Evolutionary conservation across 2,888 invertebrate genomes (phyloP), one percentile per base, ranked within the genome.

Genomic region (Drosophila algonquin): DNA sequence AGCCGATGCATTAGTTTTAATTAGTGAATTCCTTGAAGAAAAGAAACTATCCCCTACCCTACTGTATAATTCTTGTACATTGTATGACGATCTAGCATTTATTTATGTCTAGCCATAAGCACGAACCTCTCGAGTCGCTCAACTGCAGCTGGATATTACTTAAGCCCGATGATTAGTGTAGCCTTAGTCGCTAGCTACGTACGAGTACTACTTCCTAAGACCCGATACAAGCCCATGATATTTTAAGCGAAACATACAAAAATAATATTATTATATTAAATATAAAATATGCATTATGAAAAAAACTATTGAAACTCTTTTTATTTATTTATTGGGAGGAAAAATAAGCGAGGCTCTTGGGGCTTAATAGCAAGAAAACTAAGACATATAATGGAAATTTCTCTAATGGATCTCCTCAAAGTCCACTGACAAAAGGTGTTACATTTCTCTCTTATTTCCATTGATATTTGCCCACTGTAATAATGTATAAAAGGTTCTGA

Each of bases 211-310:
- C 46, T 32, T 44, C 1, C 32, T 85, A 83, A 74, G 70, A 40
- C 24, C 2, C 14, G 7, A 40, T n/a, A 40, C 40, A 40, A 63
- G 68, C 47, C 63, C 67, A 46, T 35, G 44, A 69, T 46, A 69
- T 57, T 56, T 18, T 62, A 75, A 75, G 51, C 63, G 74, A 61
- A 53, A 70, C 63, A 57, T 61, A 68, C 61, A 72, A 52, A 51
- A 76, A 68, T 56, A 81, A 86, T 79, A 85, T 75, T 61, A 80
- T 80, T 75, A 85, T 80, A 87, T 76, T 63, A 86, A 85, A 84
- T 85, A 88, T 83, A 80, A 87, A 83, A 86, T 81, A 86, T 84
- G 86, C 81, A 86, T 76, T 83, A 68, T 73, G 75, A 80, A 87
- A 73, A 73, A 73, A 72, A 76, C 53, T 51, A 44, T 48, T 18